These are phyloP conservation scores for Heliconius aoede DNA, from an alignment of 2,888 invertebrate genomes.

Conservation along the genomic window DNA sequence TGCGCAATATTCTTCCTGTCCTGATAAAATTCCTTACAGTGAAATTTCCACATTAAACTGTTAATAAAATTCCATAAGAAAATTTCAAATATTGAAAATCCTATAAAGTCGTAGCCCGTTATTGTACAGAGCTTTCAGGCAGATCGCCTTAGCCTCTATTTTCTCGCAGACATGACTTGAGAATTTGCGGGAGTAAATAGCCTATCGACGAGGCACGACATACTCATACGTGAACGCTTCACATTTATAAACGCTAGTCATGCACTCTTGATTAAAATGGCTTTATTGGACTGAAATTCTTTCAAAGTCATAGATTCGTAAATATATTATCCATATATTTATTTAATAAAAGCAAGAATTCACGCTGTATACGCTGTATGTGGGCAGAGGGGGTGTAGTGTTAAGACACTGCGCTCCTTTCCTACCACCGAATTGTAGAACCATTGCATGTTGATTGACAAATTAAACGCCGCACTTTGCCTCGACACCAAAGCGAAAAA, in stretches of 20 bases:
- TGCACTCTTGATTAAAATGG: conserved; percentile 12
- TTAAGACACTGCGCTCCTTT: no score
- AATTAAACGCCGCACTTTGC: no score
- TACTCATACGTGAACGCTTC: conserved; percentile 15
- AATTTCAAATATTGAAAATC: not conserved
- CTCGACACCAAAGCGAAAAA: no score
- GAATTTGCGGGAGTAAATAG: conserved; percentile 7
- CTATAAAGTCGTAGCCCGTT: not conserved
- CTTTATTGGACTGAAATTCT: conserved; percentile 12
- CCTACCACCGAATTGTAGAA: no score
- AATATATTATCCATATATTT: not conserved
- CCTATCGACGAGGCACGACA: conserved; percentile 1
- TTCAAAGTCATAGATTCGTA: not conserved
- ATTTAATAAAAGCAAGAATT: not conserved
- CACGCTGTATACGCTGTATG: no score
- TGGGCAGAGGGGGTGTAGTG: no score
- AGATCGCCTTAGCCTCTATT: not conserved
- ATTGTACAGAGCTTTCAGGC: not conserved
- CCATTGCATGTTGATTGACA: no score
- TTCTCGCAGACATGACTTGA: conserved; percentile 8
- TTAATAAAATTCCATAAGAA: not conserved
- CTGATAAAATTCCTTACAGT: not conserved
- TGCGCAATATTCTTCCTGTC: no score
- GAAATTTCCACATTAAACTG: not conserved
- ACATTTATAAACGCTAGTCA: conserved; percentile 20